These are phyloP conservation scores for Salvelinus sp. DNA, from an alignment of 2,113 vertebrate genomes.

Conservation along the genomic window DNA sequence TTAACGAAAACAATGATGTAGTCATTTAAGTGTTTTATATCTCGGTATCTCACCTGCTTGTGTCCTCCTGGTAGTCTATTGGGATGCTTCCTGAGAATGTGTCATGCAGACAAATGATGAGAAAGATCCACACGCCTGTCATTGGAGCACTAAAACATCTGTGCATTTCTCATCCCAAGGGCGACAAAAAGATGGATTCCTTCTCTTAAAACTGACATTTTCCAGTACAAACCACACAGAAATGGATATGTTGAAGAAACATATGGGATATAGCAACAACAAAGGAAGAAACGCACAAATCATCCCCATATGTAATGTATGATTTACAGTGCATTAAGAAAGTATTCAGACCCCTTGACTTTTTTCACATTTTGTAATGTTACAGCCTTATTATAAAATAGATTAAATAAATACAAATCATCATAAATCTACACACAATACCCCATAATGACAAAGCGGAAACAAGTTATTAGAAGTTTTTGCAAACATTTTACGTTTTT, in stretches of 20 bases:
- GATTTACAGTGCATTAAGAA: not conserved
- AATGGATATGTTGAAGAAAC: slow-evolving; percentile 20
- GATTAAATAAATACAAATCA: too few relatives aligned
- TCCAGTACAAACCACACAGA: slow-evolving; percentile 18
- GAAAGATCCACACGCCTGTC: slow-evolving; percentile 24
- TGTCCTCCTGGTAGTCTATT: slow-evolving; percentile 3
- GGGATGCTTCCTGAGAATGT: slow-evolving; percentile 6
- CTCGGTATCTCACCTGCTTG: not conserved
- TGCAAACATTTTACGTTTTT: too few relatives aligned
- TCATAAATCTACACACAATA: too few relatives aligned
- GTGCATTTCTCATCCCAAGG: slow-evolving; percentile 29
- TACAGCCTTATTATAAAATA: too few relatives aligned
- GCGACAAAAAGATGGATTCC: slow-evolving; percentile 17
- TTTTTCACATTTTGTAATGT: too few relatives aligned
- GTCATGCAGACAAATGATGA: slow-evolving; percentile 28
- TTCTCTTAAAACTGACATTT: slow-evolving; percentile 31
- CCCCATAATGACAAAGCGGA: too few relatives aligned
- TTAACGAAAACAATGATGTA: not conserved
- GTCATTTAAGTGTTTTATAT: not conserved
- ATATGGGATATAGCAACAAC: not conserved
- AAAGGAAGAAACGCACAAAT: not conserved
- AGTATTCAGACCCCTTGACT: too few relatives aligned
- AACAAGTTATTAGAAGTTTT: too few relatives aligned
- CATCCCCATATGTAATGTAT: not conserved
- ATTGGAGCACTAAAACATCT: slow-evolving; percentile 15